Evolutionary conservation across 2,113 vertebrate genomes (phyloP).

Genomic region (Petromus typicus): DNA sequence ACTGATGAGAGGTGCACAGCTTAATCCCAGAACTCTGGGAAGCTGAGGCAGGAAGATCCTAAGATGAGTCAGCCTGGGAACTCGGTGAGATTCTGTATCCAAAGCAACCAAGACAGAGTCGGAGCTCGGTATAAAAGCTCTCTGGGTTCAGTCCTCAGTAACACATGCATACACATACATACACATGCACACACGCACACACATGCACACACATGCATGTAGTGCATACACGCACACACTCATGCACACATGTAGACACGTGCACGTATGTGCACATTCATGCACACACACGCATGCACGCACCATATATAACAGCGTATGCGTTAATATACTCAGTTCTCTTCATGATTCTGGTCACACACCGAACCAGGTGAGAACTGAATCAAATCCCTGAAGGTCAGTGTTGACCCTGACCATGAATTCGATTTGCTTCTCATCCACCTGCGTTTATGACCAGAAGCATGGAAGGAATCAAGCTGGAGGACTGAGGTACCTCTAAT

Average conservation of each 20-base stretch:
- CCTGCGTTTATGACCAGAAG: neutral
- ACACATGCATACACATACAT: neutral
- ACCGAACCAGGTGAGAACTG: neutral
- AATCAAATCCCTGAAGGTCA: neutral
- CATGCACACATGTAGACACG: too few relatives aligned
- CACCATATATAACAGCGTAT: neutral
- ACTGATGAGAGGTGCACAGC: neutral
- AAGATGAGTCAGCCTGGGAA: neutral
- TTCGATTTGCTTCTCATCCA: neutral
- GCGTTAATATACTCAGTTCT: neutral
- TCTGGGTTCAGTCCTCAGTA: neutral
- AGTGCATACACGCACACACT: too few relatives aligned
- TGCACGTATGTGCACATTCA: too few relatives aligned
- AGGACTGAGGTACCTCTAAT: neutral
- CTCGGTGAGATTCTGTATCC: neutral
- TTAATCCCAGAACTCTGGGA: neutral
- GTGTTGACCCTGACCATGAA: neutral
- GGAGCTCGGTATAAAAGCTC: neutral
- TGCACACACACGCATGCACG: too few relatives aligned
- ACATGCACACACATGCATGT: too few relatives aligned
- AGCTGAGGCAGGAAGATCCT: neutral
- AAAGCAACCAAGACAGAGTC: neutral
- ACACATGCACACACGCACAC: neutral
- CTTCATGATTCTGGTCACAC: neutral
- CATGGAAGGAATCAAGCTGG: neutral